Evolutionary conservation across 2,797 vertebrate genomes (phyloP), one percentile per base, ranked within the genome.

Genomic region (Eutrigla gurnardus): DNA sequence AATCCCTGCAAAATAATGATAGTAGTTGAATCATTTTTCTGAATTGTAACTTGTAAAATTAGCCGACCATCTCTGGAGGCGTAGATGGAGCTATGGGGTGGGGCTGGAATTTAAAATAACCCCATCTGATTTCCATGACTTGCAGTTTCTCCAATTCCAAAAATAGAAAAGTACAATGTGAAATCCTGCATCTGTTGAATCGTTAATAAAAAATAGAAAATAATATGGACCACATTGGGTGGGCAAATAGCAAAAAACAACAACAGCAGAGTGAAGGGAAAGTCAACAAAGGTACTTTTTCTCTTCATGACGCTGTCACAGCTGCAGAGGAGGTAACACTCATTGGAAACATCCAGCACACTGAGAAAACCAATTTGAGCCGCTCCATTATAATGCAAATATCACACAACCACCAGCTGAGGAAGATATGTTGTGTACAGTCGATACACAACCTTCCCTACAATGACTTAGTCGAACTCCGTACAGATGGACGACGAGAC

Each of bases 341-440:
- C n/a, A 68, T 59, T 63, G 33, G 47, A 64, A 35, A 15, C 53
- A 64, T 68, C 58, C 55, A 75, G 40, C 63, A 78, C 54, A 52
- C 14, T n/a, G 58, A 73, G 35, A 59, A 84, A 81, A 80, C n/a
- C 53, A 74, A 78, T 74, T 70, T 70, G 17, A 85, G 80, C 53
- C 7, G 13, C 46, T 17, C 59, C 47, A 71, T 78, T 71, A 70
- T 63, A 70, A 83, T 81, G 83, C 68, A 84, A 75, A 86, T 86
- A 46, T 70, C 58, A 65, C 43, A 46, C 33, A 35, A 33, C 42
- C 50, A 12, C 61, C n/a, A 61, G 6, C 43, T 54, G 73, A 35
- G 69, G 40, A 61, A 57, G 32, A 79, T 54, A 62, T 63, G 40
- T 52, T 60, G 43, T 55, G 52, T 62, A 59, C 37, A 17, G 9